A percentile compares a stretch with the other conserved stretches of the same genome.
Evolutionary conservation across 2,888 invertebrate genomes (phyloP).

Genomic region (Pomacea canaliculata): DNA sequence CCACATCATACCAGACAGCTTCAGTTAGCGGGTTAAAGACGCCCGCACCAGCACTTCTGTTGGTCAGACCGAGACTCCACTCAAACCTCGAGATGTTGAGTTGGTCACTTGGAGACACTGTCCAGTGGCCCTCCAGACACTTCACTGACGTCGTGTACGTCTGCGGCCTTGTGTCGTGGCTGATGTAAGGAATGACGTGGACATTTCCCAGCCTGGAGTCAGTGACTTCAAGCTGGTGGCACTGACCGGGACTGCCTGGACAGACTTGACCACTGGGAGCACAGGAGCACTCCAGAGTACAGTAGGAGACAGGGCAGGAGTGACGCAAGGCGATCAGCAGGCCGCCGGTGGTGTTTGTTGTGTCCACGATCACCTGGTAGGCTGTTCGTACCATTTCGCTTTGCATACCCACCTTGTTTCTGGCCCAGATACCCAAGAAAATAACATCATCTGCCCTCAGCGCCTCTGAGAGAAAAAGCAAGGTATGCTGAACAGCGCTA

Average conservation of each 20-base stretch:
- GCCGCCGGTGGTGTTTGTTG: conserved; percentile 22
- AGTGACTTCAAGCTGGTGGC: not conserved
- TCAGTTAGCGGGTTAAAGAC: conserved; percentile 7
- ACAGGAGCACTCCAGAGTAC: conserved; percentile 39
- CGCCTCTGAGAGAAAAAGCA: not conserved
- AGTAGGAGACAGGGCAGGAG: conserved; percentile 35
- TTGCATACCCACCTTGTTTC: conserved; percentile 34
- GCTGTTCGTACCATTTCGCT: conserved; percentile 10
- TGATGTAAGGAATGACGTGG: not conserved
- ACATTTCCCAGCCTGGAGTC: not conserved
- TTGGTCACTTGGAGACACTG: not conserved
- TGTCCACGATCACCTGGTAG: not conserved
- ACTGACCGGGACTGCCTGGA: not conserved
- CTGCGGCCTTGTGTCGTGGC: not conserved
- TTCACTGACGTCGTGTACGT: conserved; percentile 22
- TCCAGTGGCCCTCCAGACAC: conserved; percentile 38
- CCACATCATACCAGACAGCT: conserved; percentile 40
- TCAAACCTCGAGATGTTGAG: conserved; percentile 34
- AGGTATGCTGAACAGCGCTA: not conserved
- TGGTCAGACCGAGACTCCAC: conserved; percentile 40
- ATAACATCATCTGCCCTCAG: conserved; percentile 4
- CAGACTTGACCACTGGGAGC: conserved; percentile 37
- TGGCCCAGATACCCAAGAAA: conserved; percentile 39
- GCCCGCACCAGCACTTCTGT: conserved; percentile 33
- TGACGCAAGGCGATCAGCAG: conserved; percentile 23